A percentile compares a stretch with the other conserved stretches of the same genome.
phyloP scores from a whole-genome alignment of 2,797 vertebrate genomes.

The Microctenopoma steveboyesi region DNA sequence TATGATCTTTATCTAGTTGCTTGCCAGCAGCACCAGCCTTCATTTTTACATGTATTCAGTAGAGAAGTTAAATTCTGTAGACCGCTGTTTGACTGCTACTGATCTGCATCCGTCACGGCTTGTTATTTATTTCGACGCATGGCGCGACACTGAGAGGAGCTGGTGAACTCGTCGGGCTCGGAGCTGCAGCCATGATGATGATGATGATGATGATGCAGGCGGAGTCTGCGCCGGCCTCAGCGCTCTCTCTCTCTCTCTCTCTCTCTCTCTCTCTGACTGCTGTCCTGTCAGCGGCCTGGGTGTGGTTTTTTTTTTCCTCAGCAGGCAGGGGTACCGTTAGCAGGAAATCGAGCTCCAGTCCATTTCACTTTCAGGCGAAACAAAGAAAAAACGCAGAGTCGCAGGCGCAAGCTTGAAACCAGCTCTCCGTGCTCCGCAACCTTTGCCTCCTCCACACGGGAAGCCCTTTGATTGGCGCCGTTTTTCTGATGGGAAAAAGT shows the following conservation, averaged over 20 bases:
- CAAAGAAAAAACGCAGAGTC: constrained; percentile 63
- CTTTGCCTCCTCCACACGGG: constrained; percentile 42
- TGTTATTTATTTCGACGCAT: not conserved
- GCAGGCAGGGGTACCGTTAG: constrained; percentile 85
- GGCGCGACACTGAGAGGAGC: no score
- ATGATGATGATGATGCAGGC: constrained; percentile 69
- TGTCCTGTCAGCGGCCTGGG: constrained; percentile 84
- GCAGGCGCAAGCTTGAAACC: constrained; percentile 16
- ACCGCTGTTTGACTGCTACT: not conserved
- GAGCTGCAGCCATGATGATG: constrained; percentile 59
- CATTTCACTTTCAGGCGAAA: constrained; percentile 69
- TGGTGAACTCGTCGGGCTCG: not conserved
- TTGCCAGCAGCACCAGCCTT: not conserved
- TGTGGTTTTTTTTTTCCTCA: constrained; percentile 76
- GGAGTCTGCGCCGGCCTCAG: constrained; percentile 67
- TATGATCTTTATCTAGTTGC: not conserved
- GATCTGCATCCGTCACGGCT: no score
- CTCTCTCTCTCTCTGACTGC: constrained; percentile 55
- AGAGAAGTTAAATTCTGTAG: not conserved
- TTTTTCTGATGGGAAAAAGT: constrained; percentile 84
- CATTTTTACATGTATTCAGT: no score
- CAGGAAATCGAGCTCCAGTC: constrained; percentile 79
- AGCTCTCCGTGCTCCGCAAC: constrained; percentile 17
- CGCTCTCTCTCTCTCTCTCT: constrained; percentile 57
- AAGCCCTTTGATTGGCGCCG: constrained; percentile 63